Percentiles rank a stretch among this genome's conserved stretches.
Evolutionary conservation across 2,797 vertebrate species (phyloP).

Genomic region (Micropoecilia bifurca): DNA sequence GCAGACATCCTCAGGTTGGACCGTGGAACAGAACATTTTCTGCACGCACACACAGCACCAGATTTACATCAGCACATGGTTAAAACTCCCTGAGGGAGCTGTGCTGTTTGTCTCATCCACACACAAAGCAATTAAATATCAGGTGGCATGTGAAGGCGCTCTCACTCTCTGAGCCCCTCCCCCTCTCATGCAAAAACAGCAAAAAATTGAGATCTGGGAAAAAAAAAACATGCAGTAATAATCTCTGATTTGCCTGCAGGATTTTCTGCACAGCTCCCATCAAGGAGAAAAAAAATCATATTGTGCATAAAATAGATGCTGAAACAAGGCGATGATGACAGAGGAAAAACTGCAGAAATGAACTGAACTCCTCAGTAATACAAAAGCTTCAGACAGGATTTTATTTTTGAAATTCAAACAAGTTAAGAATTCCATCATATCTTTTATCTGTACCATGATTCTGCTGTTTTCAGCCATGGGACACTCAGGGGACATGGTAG

Average conservation of each 20-base stretch:
- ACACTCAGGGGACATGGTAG: constrained; percentile 21
- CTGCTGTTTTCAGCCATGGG: constrained; percentile 64
- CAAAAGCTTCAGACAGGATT: constrained; percentile 4
- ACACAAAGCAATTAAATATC: constrained; percentile 4
- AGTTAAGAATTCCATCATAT: background rate
- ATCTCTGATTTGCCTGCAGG: background rate
- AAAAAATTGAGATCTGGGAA: background rate
- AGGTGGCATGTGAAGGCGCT: background rate
- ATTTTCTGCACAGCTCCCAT: background rate
- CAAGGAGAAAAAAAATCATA: background rate
- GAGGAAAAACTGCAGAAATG: background rate
- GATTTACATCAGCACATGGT: background rate
- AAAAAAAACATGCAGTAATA: background rate
- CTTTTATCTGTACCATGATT: background rate
- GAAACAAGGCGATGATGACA: background rate
- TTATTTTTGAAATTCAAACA: background rate
- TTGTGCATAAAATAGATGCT: background rate
- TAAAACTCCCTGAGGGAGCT: background rate
- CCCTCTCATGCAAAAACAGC: background rate
- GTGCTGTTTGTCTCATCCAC: background rate
- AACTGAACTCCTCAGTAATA: background rate
- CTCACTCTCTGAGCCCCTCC: background rate
- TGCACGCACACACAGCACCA: background rate
- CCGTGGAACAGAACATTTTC: background rate
- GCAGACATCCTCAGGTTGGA: background rate